Evolutionary conservation across 1,140 invertebrate genomes (phyloP).

Genomic region (Amphibalanus amphitrite): DNA sequence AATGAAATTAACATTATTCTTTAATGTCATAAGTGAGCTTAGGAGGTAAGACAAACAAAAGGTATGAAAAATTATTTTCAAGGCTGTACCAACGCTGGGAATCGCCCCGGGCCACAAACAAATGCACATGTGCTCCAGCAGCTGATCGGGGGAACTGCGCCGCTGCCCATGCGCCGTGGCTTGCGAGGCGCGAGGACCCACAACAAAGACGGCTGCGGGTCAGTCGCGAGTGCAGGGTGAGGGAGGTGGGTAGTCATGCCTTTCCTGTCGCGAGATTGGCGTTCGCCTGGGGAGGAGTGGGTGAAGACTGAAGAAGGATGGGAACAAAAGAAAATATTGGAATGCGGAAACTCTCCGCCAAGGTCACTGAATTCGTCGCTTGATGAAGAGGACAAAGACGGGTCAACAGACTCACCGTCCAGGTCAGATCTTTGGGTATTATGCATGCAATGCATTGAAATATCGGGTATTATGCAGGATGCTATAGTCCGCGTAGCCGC

Average conservation of each 20-base stretch:
- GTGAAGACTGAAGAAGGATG: slow-evolving; percentile 91
- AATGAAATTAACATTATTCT: too few relatives aligned
- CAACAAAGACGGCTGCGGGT: not conserved
- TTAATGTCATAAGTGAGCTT: too few relatives aligned
- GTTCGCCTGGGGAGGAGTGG: slow-evolving; percentile 94
- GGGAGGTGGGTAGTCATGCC: slow-evolving; percentile 48
- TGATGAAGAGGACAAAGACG: too few relatives aligned
- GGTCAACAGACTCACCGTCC: too few relatives aligned
- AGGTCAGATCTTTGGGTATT: too few relatives aligned
- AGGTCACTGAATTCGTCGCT: too few relatives aligned
- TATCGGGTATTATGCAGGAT: too few relatives aligned
- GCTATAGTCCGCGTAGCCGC: too few relatives aligned
- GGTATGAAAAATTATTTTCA: too few relatives aligned
- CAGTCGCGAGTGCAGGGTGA: not conserved
- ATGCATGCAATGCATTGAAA: too few relatives aligned
- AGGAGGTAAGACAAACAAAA: too few relatives aligned
- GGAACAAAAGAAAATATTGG: slow-evolving; percentile 82
- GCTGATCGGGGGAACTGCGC: not conserved
- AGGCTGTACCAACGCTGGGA: not conserved
- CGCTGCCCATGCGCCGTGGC: not conserved
- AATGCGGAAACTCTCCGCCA: slow-evolving; percentile 12
- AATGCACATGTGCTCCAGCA: not conserved
- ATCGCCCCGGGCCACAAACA: not conserved
- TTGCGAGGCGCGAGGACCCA: not conserved
- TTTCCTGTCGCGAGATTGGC: slow-evolving; percentile 83